Base-by-base conservation (phyloP, 2,113 vertebrate genomes). In the Triplophysa siluroides region DNA sequence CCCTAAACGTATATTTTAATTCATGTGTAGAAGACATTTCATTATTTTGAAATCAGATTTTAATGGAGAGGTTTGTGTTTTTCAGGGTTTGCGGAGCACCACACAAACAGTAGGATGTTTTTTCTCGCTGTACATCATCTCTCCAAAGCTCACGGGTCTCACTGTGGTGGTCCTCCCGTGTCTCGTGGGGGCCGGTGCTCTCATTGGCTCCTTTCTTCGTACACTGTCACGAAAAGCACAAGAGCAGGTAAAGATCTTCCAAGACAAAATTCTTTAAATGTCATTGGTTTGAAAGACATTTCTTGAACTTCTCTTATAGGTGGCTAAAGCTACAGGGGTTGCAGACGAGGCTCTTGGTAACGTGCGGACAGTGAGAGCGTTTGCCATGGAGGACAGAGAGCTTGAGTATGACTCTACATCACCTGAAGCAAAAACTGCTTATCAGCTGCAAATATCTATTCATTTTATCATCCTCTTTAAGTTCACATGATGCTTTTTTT, bases 311-410 rank as follows among this genome's bases (percentile, higher is more conserved):
- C 7, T 29, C 10, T 58, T 2, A 2, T 83, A 98, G 97, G 91
- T 99, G 11, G 93, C 96, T 69, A 96, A 90, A 88, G 95, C 97
- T n/a, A 97, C 96, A 0, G 94, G 91, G 0, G 93, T 98, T 78
- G 97, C 97, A 0, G 95, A 97, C 0, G 97, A 98, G 87, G 96
- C 94, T 0, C 93, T 99, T 71, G 95, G 95, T 2, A 98, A 97
- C 0, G 93, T 99, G 1, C 91, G 97, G 19, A 98, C 97, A 0
- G 97, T 98, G 85, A 94, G 95, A 11, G 96, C 97, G 61, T 99
- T 99, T 5, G 95, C 97, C 76, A 98, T 98, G 97, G 97, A 98
- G 85, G 91, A 92, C 9, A 82, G 89, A 77, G 95, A 97, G 81
- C 90, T 92, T 23, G 90, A 91, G 92, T 93, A 81, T 84, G 92